Base-by-base conservation (phyloP, 1,140 invertebrate species). In the Lerema accius region DNA sequence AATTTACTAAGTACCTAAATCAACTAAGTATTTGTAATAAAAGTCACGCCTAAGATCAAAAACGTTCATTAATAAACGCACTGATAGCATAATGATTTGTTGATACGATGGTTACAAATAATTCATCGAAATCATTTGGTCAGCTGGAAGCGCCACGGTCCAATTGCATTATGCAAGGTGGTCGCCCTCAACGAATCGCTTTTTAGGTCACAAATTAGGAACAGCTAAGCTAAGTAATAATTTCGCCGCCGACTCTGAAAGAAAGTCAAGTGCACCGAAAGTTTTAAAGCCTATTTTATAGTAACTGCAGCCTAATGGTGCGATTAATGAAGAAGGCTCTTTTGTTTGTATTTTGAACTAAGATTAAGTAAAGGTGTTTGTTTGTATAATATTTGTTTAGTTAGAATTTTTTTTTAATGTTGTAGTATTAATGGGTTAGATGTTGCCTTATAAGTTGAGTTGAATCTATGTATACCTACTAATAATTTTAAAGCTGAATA, bases 201-300 rank as follows among this genome's bases (percentile, higher is more conserved):
- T 80, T 83, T 78, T 80, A 70, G 80, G 76, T 80, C 76, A 69
- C 73, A 67, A 82, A 85, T 85, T 85, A 83, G 71, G 71, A 61
- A 74, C 71, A 65, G 67, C 63, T 59, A 69, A 37, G 61, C 3
- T 32, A 32, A 32, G 69, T 63, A 65, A 66, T 69, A 66, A 68
- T 70, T 62, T 67, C 43, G 26, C 14, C 45, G 49, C 26, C 37
- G 63, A 59, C 46, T 59, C 46, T 23, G 39, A 58, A 58, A 58
- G 40, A 58, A 58, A 58, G 42, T 58, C 53, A 46, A 58, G 53
- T 32, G 40, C 40, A 26, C 13, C 40, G 40, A 42, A 56, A 45
- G 4, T 32, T 56, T 56, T 55, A 40, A 53, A 39, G 39, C 3
- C 40, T 32, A 45, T 32, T 32, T 32, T 32, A 32, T 32, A 3